Evolutionary conservation across 2,113 vertebrate species (phyloP), one percentile per base, ranked within the genome.

Genomic region (Brachypteracias leptosomus): DNA sequence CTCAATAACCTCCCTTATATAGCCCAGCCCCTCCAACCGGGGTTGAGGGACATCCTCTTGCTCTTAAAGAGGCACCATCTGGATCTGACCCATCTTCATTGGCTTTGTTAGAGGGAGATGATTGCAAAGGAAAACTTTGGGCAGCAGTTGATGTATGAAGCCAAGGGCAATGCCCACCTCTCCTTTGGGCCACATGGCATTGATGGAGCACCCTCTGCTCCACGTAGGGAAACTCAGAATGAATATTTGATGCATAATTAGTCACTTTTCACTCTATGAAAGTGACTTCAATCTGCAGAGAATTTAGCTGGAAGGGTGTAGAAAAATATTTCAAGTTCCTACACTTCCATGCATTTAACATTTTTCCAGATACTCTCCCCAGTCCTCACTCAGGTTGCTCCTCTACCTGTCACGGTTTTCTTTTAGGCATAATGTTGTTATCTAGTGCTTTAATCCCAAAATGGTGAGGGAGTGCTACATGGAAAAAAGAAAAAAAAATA

Each of bases 381-480:
- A 31, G 46, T 20, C 26, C 28, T 52, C 26, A 22, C 26, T 89
- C 35, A 16, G 1, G 3, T 71, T 75, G 63, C 66, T 93, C 33
- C 47, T 59, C 14, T 89, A 81, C 80, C 76, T 40, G 21, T 78
- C 80, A 81, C 2, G 8, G 29, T 63, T 55, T 71, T 81, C 67
- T 80, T 90, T 90, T 44, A 88, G 76, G 40, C 44, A 68, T 57
- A 19, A 72, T 77, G 46, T 78, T 21, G 16, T 88, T 94, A 92
- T 90, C 92, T 89, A 7, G 61, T 62, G 15, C 70, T 94, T 93
- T 78, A 95, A 93, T 95, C 88, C 88, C 70, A 67, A 95, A 89
- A 86, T 65, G 73, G 90, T 25, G 55, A 90, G 40, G 61, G 61
- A 96, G 20, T 66, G 61, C 46, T 93, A 84, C 46, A 86, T 65